Evolutionary conservation across 92 coral and sea anemone species (phyloP).

Genomic region (Palythoa grandiflora): DNA sequence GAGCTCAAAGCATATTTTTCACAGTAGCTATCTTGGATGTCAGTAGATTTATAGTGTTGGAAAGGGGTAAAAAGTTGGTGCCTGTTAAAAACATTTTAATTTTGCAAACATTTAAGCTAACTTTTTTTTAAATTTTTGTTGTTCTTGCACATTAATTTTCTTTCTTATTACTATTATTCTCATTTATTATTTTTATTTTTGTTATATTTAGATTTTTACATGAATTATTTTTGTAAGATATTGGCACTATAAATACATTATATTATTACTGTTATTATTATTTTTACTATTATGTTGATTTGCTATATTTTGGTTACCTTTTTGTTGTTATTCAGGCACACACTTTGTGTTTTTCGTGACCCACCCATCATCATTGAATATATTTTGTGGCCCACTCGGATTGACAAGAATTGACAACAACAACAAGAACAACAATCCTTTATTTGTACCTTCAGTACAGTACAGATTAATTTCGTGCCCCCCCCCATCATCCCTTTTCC

Average conservation of each 20-base stretch:
- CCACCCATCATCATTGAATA: slow-evolving; percentile 5
- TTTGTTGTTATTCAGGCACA: slow-evolving; percentile 25
- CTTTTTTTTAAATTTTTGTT: neutral
- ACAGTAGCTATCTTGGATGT: slow-evolving; percentile 23
- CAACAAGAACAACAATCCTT: neutral
- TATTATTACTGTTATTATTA: neutral
- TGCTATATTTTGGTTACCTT: neutral
- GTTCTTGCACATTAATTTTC: neutral
- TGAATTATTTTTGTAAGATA: neutral
- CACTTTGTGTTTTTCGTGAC: slow-evolving; percentile 3
- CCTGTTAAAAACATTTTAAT: neutral
- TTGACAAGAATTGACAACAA: neutral
- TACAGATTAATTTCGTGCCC: neutral
- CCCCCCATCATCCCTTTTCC: neutral
- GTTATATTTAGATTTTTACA: slow-evolving; percentile 1
- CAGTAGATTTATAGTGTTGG: slow-evolving; percentile 7
- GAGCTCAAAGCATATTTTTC: slow-evolving; percentile 27
- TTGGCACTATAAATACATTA: slow-evolving; percentile 16
- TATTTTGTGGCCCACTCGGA: neutral
- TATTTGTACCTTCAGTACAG: slow-evolving; percentile 14
- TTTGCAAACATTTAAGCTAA: neutral
- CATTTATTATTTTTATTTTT: slow-evolving; percentile 10
- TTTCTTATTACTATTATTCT: slow-evolving; percentile 8
- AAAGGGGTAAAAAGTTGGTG: slow-evolving; percentile 25
- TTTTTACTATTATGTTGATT: slow-evolving; percentile 10